Evolutionary conservation across 1,140 invertebrate species (phyloP).

Genomic region (Drosophila paulistorum): DNA sequence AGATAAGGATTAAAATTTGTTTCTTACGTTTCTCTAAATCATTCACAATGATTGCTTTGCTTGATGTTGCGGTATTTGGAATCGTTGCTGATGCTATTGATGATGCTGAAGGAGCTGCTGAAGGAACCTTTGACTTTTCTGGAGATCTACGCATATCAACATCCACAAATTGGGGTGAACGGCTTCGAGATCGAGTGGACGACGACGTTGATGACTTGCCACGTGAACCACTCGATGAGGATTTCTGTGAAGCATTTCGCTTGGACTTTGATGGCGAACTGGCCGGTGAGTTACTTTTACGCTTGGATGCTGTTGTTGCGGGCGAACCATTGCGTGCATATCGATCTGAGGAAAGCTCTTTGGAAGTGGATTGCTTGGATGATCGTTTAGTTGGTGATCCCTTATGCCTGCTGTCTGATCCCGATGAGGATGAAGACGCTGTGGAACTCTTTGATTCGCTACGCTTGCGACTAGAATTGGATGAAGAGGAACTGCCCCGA

Average conservation of each 20-base stretch:
- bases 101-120: background rate
- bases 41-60: conserved; percentile 38
- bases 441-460: conserved; percentile 77
- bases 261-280: conserved; percentile 65
- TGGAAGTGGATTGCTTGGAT: conserved; percentile 46
- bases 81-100: background rate
- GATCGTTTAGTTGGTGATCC: conserved; percentile 50
- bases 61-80: conserved; percentile 24
- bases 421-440: conserved; percentile 67
- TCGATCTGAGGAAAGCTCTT: conserved; percentile 60
- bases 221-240: conserved; percentile 23
- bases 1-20: conserved; percentile 75
- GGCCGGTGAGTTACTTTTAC: conserved; percentile 71
- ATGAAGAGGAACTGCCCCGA: conserved; percentile 50
- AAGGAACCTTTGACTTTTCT: conserved; percentile 52
- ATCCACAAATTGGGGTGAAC: conserved; percentile 64
- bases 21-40: conserved; percentile 82
- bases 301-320: conserved; percentile 39
- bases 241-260: conserved; percentile 53
- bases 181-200: conserved; percentile 65
- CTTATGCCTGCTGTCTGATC: conserved; percentile 59
- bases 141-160: conserved; percentile 50
- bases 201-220: conserved; percentile 43
- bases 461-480: conserved; percentile 58
- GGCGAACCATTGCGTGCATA: conserved; percentile 57